A percentile compares a stretch with the other conserved stretches of the same genome.
These are phyloP conservation scores for Eupeodes latifasciatus DNA, from an alignment of 2,888 invertebrate genomes.

Conservation along the genomic window DNA sequence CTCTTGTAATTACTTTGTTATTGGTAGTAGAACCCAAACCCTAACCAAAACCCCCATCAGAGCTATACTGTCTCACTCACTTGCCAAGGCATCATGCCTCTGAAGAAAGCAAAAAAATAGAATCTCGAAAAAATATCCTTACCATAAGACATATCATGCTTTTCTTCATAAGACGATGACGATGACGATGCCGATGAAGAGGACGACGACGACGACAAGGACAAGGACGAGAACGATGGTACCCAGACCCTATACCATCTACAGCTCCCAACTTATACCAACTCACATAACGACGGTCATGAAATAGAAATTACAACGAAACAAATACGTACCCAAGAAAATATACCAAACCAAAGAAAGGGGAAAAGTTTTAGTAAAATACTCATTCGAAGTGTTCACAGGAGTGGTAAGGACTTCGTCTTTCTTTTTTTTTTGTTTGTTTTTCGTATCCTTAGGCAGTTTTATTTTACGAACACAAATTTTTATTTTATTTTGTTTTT, in stretches of 20 bases:
- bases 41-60: too few species aligned
- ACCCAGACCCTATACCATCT: not conserved
- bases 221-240: not conserved
- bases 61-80: constrained; percentile 29
- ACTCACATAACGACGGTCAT: constrained; percentile 69
- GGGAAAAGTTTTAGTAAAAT: constrained; percentile 34
- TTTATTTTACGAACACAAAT: constrained; percentile 68
- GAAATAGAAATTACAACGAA: constrained; percentile 74
- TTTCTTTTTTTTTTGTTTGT: not conserved
- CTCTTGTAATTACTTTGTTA: constrained; percentile 75
- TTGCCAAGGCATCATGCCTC: constrained; percentile 17
- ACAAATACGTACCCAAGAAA: constrained; percentile 58
- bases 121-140: constrained; percentile 38
- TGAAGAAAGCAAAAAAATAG: not conserved
- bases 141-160: constrained; percentile 58
- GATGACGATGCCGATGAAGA: not conserved
- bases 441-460: constrained; percentile 64
- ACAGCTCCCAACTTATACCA: not conserved
- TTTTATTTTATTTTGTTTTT: constrained; percentile 74
- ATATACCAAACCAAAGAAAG: not conserved
- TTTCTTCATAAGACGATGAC: constrained; percentile 51
- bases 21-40: constrained; percentile 62
- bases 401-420: constrained; percentile 25
- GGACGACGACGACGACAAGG: not conserved
- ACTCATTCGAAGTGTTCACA: not conserved